These are phyloP conservation scores for Eupeodes latifasciatus DNA, from an alignment of 2,888 invertebrate genomes.

Conservation along the genomic window DNA sequence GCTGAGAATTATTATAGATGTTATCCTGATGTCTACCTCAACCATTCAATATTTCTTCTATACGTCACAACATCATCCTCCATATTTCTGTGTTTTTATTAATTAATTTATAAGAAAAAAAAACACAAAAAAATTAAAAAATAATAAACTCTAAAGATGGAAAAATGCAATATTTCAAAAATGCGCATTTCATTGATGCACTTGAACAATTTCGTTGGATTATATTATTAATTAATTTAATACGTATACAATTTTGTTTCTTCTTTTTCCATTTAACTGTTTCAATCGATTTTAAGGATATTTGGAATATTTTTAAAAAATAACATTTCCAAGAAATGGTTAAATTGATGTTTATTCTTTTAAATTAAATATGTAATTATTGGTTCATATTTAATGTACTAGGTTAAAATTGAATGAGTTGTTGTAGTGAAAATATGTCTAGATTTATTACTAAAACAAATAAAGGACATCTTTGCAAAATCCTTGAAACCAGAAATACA, in stretches of 20 bases:
- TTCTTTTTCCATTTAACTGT: background rate
- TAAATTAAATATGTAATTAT: too few species aligned
- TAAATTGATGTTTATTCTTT: too few species aligned
- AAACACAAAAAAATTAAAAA: background rate
- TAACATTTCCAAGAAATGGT: too few species aligned
- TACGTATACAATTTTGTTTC: background rate
- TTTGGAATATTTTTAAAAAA: too few species aligned
- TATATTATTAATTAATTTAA: slow-evolving; percentile 1
- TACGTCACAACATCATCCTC: background rate
- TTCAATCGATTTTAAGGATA: too few species aligned
- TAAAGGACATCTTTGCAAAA: too few species aligned
- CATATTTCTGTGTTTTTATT: slow-evolving; percentile 1
- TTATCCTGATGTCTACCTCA: background rate
- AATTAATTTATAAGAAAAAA: background rate
- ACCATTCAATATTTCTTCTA: background rate
- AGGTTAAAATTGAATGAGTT: background rate
- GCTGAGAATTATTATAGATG: slow-evolving; percentile 10
- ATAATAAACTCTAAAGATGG: background rate
- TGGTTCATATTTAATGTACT: too few species aligned
- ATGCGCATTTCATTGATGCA: slow-evolving; percentile 15
- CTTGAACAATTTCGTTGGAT: background rate
- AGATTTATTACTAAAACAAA: too few species aligned
- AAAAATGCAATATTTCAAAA: slow-evolving; percentile 3
- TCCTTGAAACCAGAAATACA: too few species aligned
- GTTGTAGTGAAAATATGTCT: background rate